Percentiles rank a stretch among this genome's conserved stretches.
Evolutionary conservation across 2,113 vertebrate species (phyloP).

Genomic region (Corythornis cristatus): DNA sequence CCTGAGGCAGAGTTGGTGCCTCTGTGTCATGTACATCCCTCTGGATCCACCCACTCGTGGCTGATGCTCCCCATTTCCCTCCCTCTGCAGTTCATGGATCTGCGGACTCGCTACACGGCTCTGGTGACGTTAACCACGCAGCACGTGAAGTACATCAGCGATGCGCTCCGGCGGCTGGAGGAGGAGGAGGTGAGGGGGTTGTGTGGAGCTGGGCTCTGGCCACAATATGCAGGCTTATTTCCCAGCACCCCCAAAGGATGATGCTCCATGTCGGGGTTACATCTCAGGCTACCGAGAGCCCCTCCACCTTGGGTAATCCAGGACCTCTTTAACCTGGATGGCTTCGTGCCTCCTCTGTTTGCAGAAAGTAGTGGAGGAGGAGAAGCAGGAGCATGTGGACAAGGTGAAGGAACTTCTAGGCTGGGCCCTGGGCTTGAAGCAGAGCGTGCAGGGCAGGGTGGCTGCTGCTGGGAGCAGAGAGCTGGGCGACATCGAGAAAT

Average conservation of each 20-base stretch:
- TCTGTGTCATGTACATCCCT: fast-evolving
- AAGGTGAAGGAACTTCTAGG: conserved; percentile 91
- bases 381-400: conserved; percentile 89
- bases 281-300: fast-evolving
- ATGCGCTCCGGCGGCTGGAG: conserved; percentile 90
- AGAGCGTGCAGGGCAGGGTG: conserved; percentile 69
- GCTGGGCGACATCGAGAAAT: conserved; percentile 81
- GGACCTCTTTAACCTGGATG: not conserved
- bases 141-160: conserved; percentile 97
- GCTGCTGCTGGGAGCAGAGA: conserved; percentile 63
- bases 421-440: conserved; percentile 86
- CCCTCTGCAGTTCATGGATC: conserved; percentile 91
- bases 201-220: fast-evolving
- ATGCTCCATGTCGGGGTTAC: not conserved
- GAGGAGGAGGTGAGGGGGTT: conserved; percentile 89
- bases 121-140: conserved; percentile 95
- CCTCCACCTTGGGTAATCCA: not conserved
- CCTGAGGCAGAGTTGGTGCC: not conserved
- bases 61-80: fast-evolving
- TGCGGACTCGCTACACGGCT: conserved; percentile 94
- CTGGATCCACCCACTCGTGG: fast-evolving
- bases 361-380: conserved; percentile 97
- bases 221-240: fast-evolving
- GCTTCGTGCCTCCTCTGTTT: not conserved
- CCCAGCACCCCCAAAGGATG: fast-evolving